These are phyloP conservation scores for Anoplius nigerrimus DNA, from an alignment of 2,888 invertebrate species.

Conservation along the genomic window DNA sequence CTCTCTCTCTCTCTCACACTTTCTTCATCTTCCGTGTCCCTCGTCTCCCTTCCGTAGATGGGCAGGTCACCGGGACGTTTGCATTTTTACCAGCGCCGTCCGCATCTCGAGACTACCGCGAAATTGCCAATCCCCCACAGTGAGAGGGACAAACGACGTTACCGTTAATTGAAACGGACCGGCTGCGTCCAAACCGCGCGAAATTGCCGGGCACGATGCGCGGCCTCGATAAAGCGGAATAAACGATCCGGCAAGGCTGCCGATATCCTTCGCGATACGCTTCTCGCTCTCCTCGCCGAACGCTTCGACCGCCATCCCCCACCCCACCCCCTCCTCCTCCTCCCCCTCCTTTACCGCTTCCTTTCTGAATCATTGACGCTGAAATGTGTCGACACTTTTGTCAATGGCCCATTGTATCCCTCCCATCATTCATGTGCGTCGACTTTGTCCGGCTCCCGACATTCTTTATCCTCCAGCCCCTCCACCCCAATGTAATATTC, in stretches of 20 bases:
- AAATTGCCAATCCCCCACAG: slow-evolving; percentile 61
- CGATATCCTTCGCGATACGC: slow-evolving; percentile 19
- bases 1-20: neutral
- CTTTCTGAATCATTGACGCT: slow-evolving; percentile 2
- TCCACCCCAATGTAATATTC: no score
- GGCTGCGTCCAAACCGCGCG: slow-evolving; percentile 61
- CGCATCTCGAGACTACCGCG: slow-evolving; percentile 38
- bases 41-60: neutral
- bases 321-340: neutral
- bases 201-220: slow-evolving; percentile 44
- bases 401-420: neutral
- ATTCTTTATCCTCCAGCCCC: no score
- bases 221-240: slow-evolving; percentile 44
- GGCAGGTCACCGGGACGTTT: slow-evolving; percentile 19
- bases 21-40: neutral
- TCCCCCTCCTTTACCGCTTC: neutral
- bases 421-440: no score
- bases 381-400: neutral
- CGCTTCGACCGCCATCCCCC: neutral
- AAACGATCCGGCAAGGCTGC: slow-evolving; percentile 28
- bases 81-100: slow-evolving; percentile 35
- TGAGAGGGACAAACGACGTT: slow-evolving; percentile 55
- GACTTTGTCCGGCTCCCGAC: no score
- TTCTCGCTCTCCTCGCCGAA: neutral
- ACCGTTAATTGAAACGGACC: slow-evolving; percentile 62